Conservation (phyloP, 2,888 invertebrate species). For the Heteromurus nitidus region DNA sequence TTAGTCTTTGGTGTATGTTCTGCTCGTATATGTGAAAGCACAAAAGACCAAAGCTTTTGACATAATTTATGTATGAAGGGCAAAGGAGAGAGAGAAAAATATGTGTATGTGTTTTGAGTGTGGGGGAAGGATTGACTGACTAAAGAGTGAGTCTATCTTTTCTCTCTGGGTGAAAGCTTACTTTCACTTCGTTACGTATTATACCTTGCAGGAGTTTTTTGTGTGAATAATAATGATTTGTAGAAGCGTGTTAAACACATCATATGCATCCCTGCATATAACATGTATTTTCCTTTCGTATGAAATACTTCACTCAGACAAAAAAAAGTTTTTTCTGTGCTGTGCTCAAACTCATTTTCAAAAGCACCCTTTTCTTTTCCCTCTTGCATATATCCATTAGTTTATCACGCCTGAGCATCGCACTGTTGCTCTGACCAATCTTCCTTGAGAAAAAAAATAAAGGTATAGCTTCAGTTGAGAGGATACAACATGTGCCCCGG, state of each 20-base stretch:
- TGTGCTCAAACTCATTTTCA: slow-evolving; percentile 34
- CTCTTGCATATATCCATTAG: no score
- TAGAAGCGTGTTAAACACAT: no score
- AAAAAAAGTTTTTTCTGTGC: no score
- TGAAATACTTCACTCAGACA: no score
- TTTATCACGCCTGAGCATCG: slow-evolving; percentile 32
- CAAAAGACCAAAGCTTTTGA: slow-evolving; percentile 1
- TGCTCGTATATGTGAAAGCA: neutral
- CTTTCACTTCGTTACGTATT: no score
- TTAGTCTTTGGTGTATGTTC: slow-evolving; percentile 1
- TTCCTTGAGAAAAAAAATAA: slow-evolving; percentile 4
- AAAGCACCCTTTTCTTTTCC: slow-evolving; percentile 10
- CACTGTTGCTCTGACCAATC: slow-evolving; percentile 27
- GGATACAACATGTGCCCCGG: slow-evolving; percentile 10
- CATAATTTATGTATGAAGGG: slow-evolving; percentile 62
- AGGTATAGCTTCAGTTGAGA: neutral
- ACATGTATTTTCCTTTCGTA: no score
- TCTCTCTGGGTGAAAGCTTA: no score
- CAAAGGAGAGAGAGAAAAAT: slow-evolving; percentile 48
- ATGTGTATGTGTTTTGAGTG: no score
- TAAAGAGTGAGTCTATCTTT: neutral
- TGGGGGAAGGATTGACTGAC: slow-evolving; percentile 30
- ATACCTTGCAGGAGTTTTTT: no score
- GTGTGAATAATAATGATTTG: no score
- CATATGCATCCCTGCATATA: no score